These are phyloP conservation scores for Gnathonemus longibarbis DNA, from an alignment of 2,113 vertebrate species.

Conservation along the genomic window DNA sequence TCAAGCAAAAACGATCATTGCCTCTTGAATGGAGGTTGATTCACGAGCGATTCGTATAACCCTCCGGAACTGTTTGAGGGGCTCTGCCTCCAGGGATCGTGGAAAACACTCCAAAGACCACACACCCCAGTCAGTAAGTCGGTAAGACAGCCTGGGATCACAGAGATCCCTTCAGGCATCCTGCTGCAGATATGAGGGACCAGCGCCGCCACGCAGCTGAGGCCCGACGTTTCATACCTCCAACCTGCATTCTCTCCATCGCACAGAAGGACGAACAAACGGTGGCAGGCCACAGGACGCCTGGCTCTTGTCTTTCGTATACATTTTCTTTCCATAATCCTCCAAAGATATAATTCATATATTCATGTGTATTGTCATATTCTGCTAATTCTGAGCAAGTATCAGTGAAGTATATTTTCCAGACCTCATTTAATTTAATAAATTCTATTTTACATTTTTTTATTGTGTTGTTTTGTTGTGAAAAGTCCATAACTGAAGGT, in stretches of 20 bases:
- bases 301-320: neutral
- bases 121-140: neutral
- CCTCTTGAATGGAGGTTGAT: neutral
- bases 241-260: conserved; percentile 23
- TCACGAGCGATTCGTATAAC: neutral
- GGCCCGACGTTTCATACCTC: neutral
- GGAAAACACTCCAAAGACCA: neutral
- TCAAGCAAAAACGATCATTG: neutral
- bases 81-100: neutral
- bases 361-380: neutral
- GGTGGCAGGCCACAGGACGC: conserved; percentile 2
- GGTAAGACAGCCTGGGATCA: neutral
- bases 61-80: neutral
- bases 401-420: neutral
- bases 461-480: neutral
- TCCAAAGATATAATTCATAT: neutral
- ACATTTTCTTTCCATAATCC: neutral
- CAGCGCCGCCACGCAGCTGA: neutral
- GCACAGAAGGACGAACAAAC: conserved; percentile 30
- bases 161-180: neutral
- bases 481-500: neutral
- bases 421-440: neutral
- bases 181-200: neutral
- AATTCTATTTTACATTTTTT: neutral
- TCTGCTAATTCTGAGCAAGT: neutral